Evolutionary conservation across 2,113 vertebrate genomes (phyloP).

Genomic region (Setophaga coronata): DNA sequence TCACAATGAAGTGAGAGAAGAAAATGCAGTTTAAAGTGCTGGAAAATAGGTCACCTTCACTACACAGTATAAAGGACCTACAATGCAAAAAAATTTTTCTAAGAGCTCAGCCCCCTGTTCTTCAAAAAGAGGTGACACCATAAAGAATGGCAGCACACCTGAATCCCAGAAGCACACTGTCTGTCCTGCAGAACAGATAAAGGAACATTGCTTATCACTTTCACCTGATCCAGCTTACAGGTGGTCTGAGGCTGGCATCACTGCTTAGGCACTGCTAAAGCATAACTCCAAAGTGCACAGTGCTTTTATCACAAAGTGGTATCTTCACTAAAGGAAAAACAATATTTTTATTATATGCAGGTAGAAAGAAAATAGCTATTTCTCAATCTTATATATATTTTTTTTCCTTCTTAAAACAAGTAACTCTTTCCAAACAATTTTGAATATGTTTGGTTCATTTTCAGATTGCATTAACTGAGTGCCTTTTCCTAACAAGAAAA

Average conservation of each 20-base stretch:
- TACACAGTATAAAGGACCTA: neutral
- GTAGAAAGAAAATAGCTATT: neutral
- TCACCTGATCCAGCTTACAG: too few species aligned
- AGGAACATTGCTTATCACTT: neutral
- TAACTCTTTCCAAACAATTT: neutral
- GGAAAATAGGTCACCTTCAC: conserved; percentile 22
- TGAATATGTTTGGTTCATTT: neutral
- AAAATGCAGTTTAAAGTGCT: neutral
- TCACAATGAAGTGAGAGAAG: neutral
- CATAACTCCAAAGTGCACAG: neutral
- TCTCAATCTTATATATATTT: neutral
- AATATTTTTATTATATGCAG: neutral
- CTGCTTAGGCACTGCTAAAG: neutral
- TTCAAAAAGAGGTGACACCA: neutral
- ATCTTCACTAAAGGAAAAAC: neutral
- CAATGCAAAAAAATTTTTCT: neutral
- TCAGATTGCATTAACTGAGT: neutral
- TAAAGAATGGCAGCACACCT: neutral
- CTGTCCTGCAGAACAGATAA: neutral
- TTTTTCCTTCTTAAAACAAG: neutral
- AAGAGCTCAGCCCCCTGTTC: neutral
- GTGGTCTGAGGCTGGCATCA: neutral
- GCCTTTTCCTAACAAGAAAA: neutral
- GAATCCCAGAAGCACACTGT: neutral
- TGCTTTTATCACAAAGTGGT: neutral